phyloP scores from a whole-genome alignment of 2,797 vertebrate species.

The Lacerta agilis region DNA sequence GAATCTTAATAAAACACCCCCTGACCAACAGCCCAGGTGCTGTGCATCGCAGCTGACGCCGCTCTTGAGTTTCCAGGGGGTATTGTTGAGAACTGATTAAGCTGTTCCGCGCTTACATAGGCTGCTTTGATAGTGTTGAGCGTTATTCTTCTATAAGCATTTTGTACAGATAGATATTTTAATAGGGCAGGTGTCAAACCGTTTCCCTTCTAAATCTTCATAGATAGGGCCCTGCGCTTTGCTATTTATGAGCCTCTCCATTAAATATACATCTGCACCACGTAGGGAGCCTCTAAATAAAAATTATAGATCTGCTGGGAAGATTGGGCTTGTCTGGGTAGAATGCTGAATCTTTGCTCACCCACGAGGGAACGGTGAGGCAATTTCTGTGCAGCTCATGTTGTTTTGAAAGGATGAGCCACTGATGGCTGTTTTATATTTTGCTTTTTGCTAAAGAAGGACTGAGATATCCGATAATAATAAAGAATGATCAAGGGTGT shows the following conservation, averaged over 20 bases:
- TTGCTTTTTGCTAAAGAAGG: not conserved
- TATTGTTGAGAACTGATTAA: not conserved
- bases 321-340: slow-evolving; percentile 17
- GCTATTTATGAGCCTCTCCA: slow-evolving; percentile 18
- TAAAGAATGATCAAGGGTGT: not conserved
- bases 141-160: not conserved
- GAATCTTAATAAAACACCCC: not conserved
- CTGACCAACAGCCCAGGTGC: not conserved
- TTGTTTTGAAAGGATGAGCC: not conserved
- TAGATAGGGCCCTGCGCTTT: not conserved
- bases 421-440: not conserved
- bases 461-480: not conserved
- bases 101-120: not conserved
- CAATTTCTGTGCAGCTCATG: not conserved
- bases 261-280: not conserved
- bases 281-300: not conserved
- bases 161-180: slow-evolving; percentile 11
- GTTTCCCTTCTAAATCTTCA: not conserved
- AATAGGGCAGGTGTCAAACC: not conserved
- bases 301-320: not conserved
- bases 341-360: not conserved
- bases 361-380: fast-evolving
- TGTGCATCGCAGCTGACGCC: not conserved
- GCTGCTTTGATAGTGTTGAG: not conserved
- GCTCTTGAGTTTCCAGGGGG: fast-evolving